These are phyloP conservation scores for Caenorhabditis panamensis DNA, from an alignment of 2,888 invertebrate species.

Conservation along the genomic window DNA sequence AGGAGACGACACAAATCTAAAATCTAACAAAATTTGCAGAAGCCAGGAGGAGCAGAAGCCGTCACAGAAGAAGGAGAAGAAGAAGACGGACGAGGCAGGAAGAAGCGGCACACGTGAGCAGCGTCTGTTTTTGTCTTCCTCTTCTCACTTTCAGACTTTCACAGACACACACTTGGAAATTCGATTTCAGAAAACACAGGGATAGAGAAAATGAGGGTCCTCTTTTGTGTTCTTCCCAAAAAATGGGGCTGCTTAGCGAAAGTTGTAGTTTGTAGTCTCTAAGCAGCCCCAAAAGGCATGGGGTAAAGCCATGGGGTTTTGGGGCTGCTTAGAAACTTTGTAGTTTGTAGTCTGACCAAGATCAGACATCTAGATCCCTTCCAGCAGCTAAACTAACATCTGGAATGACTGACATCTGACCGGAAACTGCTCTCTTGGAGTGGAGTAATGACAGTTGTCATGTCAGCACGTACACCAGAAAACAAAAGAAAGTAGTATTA, in stretches of 20 bases:
- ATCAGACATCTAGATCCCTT: too few relatives aligned
- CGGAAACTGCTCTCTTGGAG: conserved; percentile 8
- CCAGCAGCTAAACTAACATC: neutral
- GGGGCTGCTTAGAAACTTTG: neutral
- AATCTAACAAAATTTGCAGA: conserved; percentile 36
- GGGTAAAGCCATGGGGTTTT: neutral
- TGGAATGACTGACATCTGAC: neutral
- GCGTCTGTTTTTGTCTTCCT: conserved; percentile 49
- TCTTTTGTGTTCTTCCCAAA: conserved; percentile 9
- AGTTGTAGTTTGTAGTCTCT: conserved; percentile 13
- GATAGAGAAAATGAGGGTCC: conserved; percentile 1
- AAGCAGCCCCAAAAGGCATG: conserved; percentile 7
- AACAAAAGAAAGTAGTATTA: neutral
- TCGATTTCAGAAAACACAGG: conserved; percentile 25
- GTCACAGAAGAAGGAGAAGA: neutral
- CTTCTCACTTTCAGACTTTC: conserved; percentile 55
- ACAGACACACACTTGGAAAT: conserved; percentile 35
- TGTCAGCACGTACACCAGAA: neutral
- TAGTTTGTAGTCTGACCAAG: neutral
- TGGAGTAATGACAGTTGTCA: conserved; percentile 7
- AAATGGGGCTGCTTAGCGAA: neutral
- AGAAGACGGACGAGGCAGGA: neutral
- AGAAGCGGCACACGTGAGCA: conserved; percentile 12
- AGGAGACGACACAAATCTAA: too few relatives aligned
- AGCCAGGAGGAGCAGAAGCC: conserved; percentile 6